Evolutionary conservation across 2,113 vertebrate species (phyloP), one percentile per base, ranked within the genome.

Genomic region (Glaucidium brasilianum): DNA sequence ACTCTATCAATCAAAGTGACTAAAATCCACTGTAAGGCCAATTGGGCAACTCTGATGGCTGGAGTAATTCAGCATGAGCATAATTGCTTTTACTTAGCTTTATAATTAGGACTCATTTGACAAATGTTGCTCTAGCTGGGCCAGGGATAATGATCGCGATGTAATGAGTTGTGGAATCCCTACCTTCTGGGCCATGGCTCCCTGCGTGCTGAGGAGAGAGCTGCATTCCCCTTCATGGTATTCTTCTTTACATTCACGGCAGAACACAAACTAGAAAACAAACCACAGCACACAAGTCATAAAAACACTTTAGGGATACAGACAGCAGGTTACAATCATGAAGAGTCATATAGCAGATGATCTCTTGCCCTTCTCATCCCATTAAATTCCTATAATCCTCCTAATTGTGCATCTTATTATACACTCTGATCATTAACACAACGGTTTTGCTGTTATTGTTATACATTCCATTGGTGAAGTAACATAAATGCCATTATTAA

Each of bases 161-260:
- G 63, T 85, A 88, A 82, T 81, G 69, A 88, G 41, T 71, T 67
- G 29, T 91, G 88, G 58, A 34, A 82, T 81, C 58, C 59, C 15
- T 97, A 98, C 97, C 96, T 95, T 95, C 95, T 97, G 98, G 59
- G 96, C 23, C 11, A 16, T 25, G 8, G 97, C 77, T 93, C 94
- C 98, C 2, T 90, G 73, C 0, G 52, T 74, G 71, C 88, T 85
- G 21, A 74, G 43, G 15, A 95, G 39, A 29, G 77, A 35, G 27
- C 43, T 90, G 84, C 98, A 98, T 32, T 96, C 92, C 0, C 98
- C 99, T 37, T 99, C 97, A 4, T 99, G 99, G 94, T 97, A 98
- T 4, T 84, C 89, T 69, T 98, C 98, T 94, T 98, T 98, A 91
- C 99, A 99, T 81, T 98, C 96, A 77, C 97, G 98, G 96, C 99